Conservation (phyloP, 2,113 vertebrate genomes). For the Uropsilus gracilis region DNA sequence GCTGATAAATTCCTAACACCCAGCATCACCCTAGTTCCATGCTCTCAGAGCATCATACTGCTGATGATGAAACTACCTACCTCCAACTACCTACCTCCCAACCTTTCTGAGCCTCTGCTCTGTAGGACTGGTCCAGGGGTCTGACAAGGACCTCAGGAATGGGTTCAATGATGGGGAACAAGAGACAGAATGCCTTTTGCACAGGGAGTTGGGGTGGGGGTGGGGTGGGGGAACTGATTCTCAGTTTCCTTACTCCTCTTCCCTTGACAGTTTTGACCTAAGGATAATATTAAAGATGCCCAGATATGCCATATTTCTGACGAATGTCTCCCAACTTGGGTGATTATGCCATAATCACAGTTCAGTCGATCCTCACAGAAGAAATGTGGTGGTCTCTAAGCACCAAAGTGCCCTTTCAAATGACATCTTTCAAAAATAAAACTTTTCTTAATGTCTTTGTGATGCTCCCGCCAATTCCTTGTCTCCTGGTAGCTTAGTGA, state of each 20-base stretch:
- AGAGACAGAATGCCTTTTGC: neutral
- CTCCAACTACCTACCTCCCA: fast-evolving
- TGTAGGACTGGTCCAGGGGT: fast-evolving
- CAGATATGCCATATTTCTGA: neutral
- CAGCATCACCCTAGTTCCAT: neutral
- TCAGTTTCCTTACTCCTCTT: neutral
- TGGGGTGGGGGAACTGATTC: too few species aligned
- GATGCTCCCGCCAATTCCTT: neutral
- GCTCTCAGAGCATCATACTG: neutral
- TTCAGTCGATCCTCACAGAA: neutral
- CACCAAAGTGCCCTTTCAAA: conserved; percentile 7
- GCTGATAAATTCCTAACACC: neutral
- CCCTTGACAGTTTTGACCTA: neutral
- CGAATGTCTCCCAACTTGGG: neutral
- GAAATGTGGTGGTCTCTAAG: neutral
- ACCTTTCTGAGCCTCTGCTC: neutral
- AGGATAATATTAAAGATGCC: neutral
- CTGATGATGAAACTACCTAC: neutral
- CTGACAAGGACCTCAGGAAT: neutral
- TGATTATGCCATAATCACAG: neutral
- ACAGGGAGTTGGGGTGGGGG: neutral
- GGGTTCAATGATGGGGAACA: neutral
- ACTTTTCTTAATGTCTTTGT: neutral
- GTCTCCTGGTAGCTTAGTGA: neutral
- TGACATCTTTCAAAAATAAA: neutral